These are phyloP conservation scores for Pithys albifrons DNA, from an alignment of 2,113 vertebrate species.

Conservation along the genomic window DNA sequence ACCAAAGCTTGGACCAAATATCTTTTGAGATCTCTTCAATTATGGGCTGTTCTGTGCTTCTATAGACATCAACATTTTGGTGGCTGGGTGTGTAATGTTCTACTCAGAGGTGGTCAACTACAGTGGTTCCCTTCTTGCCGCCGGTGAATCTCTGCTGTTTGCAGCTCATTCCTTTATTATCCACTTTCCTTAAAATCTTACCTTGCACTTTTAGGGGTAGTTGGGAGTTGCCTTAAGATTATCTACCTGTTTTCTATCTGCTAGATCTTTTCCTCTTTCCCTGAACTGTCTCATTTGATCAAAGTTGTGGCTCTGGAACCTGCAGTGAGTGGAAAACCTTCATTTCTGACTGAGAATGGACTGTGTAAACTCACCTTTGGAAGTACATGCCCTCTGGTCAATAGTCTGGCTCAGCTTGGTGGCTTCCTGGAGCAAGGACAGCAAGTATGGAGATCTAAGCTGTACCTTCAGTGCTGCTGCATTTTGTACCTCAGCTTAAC, in stretches of 20 bases:
- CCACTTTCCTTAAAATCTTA: background rate
- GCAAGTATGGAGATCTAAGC: background rate
- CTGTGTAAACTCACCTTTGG: background rate
- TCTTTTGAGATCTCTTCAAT: background rate
- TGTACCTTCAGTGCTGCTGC: background rate
- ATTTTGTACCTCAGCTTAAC: background rate
- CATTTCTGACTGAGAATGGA: accelerated
- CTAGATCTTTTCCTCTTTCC: background rate
- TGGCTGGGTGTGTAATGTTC: background rate
- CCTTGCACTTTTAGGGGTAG: background rate
- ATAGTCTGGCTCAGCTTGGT: background rate
- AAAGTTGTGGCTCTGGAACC: background rate
- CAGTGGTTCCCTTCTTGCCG: background rate
- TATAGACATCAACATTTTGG: accelerated
- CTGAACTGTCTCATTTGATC: background rate
- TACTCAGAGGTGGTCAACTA: background rate
- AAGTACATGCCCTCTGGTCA: background rate
- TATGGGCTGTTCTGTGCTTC: background rate
- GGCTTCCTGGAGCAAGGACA: background rate
- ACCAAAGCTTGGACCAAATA: background rate
- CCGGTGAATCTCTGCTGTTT: background rate
- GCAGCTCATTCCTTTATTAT: background rate
- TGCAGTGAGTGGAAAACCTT: background rate
- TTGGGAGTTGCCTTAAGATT: background rate
- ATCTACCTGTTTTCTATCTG: background rate